Base-by-base conservation (phyloP, 1,140 invertebrate genomes). In the Matsumurasca onukii region DNA sequence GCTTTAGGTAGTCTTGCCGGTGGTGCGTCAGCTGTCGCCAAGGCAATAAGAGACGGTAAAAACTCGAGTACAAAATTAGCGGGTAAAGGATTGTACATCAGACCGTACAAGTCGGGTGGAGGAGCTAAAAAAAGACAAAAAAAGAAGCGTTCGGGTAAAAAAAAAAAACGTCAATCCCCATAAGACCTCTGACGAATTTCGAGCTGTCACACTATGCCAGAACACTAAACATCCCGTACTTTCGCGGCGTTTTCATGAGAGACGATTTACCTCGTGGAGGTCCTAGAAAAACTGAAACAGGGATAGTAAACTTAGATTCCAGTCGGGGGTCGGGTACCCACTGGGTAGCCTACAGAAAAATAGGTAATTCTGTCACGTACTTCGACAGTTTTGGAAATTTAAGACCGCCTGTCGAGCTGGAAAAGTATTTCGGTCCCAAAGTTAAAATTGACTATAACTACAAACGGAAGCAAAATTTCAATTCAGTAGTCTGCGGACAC, bases 41-140 rank as follows among this genome's bases (percentile, higher is more conserved):
- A 51, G 24, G 49, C 49, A 20, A 62, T 24, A 62, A 25, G 3
- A 20, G 31, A 34, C 1, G 30, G 17, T 15, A 49, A 22, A 27
- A n/a, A 25, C 22, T 17, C 49, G 3, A 51, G 24, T 5, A 30
- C 65, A n/a, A 22, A 51, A 51, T n/a, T n/a, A n/a, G n/a, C n/a
- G n/a, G 76, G 75, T 12, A 76, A 77, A 71, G 78, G 77, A 1
- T 72, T 77, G 57, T 73, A 76, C 66, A 31, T 78, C 30, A 73
- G 76, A 73, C 72, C 55, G 9, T 73, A 39, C 17, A n/a, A n/a
- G n/a, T 17, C 34, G 17, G 17, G 17, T 12, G 17, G 34, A 45
- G 34, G 34, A 12, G 34, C 34, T 45, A 17, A 17, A 70, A 64
- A 67, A 66, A 59, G 69, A 66, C n/a, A 64, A 49, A 65, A 73